A percentile compares a stretch with the other conserved stretches of the same genome.
Evolutionary conservation across 2,113 vertebrate species (phyloP).

Genomic region (Asarcornis scutulata): DNA sequence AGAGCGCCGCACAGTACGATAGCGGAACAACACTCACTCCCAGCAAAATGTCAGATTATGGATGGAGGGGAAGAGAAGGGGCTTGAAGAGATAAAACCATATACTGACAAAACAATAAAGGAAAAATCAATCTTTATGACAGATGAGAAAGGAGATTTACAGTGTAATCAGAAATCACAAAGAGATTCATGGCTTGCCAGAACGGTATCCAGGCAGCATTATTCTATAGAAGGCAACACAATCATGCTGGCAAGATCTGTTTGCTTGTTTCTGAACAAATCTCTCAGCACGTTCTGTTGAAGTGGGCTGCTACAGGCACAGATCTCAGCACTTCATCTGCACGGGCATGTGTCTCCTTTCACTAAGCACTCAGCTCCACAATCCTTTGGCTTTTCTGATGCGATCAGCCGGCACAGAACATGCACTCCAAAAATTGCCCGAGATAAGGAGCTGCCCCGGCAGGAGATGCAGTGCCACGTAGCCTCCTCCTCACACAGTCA

Average conservation of each 20-base stretch:
- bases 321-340: background rate
- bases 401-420: background rate
- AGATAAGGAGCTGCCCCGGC: background rate
- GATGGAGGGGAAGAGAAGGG: conserved; percentile 29
- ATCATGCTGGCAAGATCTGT: background rate
- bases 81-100: conserved; percentile 64
- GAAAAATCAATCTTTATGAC: conserved; percentile 63
- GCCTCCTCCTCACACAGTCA: background rate
- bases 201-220: background rate
- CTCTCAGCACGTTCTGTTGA: background rate
- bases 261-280: background rate
- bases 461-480: background rate
- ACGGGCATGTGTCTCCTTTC: background rate
- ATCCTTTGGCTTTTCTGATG: background rate
- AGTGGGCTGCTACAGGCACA: background rate
- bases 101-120: conserved; percentile 68
- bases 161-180: conserved; percentile 43
- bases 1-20: background rate
- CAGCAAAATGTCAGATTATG: conserved; percentile 65
- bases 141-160: conserved; percentile 60
- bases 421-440: background rate
- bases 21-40: conserved; percentile 3
- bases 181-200: background rate
- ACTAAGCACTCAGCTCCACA: background rate
- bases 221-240: background rate